phyloP scores from a whole-genome alignment of 1,140 invertebrate genomes.

The Drosophila micromelanica region DNA sequence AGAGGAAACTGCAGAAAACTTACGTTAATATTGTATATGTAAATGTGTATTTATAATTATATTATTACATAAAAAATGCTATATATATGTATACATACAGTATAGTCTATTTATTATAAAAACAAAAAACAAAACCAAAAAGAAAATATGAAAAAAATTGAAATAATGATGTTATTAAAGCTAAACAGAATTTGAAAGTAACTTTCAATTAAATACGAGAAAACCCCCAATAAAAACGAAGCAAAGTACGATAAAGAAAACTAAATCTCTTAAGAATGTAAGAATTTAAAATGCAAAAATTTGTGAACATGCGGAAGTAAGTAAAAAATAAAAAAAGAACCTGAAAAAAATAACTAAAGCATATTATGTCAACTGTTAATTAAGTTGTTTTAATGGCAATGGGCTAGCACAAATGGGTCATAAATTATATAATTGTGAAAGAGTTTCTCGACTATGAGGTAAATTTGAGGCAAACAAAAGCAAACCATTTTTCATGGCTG shows the following conservation, averaged over 20 bases:
- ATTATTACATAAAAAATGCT: slow-evolving; percentile 58
- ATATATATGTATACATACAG: slow-evolving; percentile 65
- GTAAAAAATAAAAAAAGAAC: slow-evolving; percentile 57
- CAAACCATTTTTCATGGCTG: slow-evolving; percentile 72
- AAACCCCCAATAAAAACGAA: slow-evolving; percentile 38
- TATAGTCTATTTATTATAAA: slow-evolving; percentile 71
- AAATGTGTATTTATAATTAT: slow-evolving; percentile 82
- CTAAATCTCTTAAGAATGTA: slow-evolving; percentile 70
- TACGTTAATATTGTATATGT: slow-evolving; percentile 80
- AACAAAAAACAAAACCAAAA: slow-evolving; percentile 21
- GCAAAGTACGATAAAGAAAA: slow-evolving; percentile 30
- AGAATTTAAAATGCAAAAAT: slow-evolving; percentile 70
- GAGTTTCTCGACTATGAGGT: slow-evolving; percentile 26
- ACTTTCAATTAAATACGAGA: slow-evolving; percentile 78
- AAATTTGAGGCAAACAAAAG: slow-evolving; percentile 59
- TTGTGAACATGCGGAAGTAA: slow-evolving; percentile 51
- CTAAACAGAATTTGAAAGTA: slow-evolving; percentile 76
- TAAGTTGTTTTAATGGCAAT: slow-evolving; percentile 74
- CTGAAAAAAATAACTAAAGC: slow-evolving; percentile 60
- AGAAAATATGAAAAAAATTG: slow-evolving; percentile 16
- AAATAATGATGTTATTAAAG: slow-evolving; percentile 74
- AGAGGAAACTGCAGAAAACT: slow-evolving; percentile 59
- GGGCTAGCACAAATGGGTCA: slow-evolving; percentile 29
- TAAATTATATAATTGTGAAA: slow-evolving; percentile 51
- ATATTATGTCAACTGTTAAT: slow-evolving; percentile 83